Conservation (phyloP, 2,113 vertebrate species). For the Limnothrissa miodon region DNA sequence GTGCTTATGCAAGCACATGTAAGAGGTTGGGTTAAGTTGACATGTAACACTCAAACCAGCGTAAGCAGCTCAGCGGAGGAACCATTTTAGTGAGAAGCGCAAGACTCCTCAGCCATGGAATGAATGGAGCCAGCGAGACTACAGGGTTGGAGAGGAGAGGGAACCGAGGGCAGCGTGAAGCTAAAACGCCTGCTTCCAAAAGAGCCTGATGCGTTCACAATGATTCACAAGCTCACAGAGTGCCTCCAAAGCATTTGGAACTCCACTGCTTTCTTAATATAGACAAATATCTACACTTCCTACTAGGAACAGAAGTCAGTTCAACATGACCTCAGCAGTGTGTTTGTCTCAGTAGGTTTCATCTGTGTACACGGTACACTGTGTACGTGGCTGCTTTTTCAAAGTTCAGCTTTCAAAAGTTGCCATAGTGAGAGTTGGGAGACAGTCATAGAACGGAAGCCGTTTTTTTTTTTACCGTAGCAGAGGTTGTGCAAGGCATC, state of each 20-base stretch:
- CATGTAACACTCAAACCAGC: neutral
- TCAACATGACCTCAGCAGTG: too few species aligned
- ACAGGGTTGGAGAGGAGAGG: neutral
- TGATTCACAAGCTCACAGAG: neutral
- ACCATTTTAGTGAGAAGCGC: too few species aligned
- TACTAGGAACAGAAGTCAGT: neutral
- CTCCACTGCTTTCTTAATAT: neutral
- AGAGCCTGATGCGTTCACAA: neutral
- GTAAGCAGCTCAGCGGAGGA: neutral
- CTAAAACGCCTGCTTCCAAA: neutral
- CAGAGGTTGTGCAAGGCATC: too few species aligned
- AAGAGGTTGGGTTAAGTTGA: too few species aligned
- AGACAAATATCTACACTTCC: neutral
- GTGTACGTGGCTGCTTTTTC: too few species aligned
- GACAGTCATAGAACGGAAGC: too few species aligned
- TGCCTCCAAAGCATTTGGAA: neutral
- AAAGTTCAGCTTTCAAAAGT: too few species aligned
- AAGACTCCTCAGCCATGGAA: neutral
- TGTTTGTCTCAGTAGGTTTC: neutral
- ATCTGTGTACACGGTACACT: neutral
- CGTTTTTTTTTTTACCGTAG: too few species aligned
- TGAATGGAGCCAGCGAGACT: neutral
- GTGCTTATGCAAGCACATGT: too few species aligned
- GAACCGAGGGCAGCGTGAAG: neutral
- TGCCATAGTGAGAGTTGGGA: too few species aligned